phyloP scores from a whole-genome alignment of 1,140 invertebrate species.

The Drosophila watanabei region DNA sequence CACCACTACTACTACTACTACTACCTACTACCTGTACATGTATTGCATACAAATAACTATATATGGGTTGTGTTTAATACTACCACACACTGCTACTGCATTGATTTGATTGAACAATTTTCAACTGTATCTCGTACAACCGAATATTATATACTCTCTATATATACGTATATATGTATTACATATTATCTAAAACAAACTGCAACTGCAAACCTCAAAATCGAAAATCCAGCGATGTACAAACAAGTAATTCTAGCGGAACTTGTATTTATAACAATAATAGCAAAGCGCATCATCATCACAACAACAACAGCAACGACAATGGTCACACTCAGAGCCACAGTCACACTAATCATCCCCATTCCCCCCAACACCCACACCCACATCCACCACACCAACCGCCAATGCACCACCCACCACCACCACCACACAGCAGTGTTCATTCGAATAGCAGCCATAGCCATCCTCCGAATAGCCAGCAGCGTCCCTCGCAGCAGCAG shows the following conservation, averaged over 20 bases:
- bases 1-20: conserved; percentile 77
- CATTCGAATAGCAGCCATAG: conserved; percentile 49
- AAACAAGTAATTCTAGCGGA: conserved; percentile 85
- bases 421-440: conserved; percentile 50
- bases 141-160: conserved; percentile 74
- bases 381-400: conserved; percentile 20
- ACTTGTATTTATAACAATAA: conserved; percentile 84
- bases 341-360: conserved; percentile 47
- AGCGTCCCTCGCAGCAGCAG: conserved; percentile 37
- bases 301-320: conserved; percentile 72
- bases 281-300: conserved; percentile 78
- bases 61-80: conserved; percentile 85
- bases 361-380: conserved; percentile 34
- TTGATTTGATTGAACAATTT: conserved; percentile 84
- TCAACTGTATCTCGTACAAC: conserved; percentile 83
- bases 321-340: conserved; percentile 68
- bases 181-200: conserved; percentile 78
- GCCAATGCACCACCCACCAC: conserved; percentile 27
- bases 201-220: conserved; percentile 63
- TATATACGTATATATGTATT: conserved; percentile 78
- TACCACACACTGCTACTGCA: conserved; percentile 84
- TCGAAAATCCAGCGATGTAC: conserved; percentile 85
- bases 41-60: conserved; percentile 85
- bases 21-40: conserved; percentile 84
- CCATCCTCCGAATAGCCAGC: conserved; percentile 32